phyloP scores from a whole-genome alignment of 2,888 invertebrate species.

The Belgica antarctica region DNA sequence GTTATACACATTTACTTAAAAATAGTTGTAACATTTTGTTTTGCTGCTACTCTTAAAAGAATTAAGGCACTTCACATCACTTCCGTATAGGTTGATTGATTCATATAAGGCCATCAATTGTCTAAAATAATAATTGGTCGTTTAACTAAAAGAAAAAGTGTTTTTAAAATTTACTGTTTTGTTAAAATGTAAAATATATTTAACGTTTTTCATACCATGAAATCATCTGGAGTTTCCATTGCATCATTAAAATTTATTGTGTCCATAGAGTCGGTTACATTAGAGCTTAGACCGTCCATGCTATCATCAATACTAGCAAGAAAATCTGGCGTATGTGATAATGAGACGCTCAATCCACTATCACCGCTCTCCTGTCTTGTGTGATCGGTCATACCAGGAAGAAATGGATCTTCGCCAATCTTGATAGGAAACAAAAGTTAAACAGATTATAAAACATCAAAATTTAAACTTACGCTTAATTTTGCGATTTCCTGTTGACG shows the following conservation, averaged over 20 bases:
- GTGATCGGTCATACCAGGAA: constrained; percentile 80
- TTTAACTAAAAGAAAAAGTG: constrained; percentile 35
- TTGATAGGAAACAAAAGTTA: constrained; percentile 33
- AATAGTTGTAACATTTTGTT: too few species aligned
- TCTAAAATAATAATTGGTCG: constrained; percentile 22
- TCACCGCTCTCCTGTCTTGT: constrained; percentile 93
- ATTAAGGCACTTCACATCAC: constrained; percentile 40
- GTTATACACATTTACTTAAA: too few species aligned
- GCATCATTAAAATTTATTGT: constrained; percentile 40
- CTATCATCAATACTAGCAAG: constrained; percentile 86
- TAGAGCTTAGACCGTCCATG: constrained; percentile 75
- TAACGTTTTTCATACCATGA: constrained; percentile 29
- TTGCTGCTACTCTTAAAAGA: too few species aligned
- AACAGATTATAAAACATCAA: constrained; percentile 31
- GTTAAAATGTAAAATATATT: not conserved
- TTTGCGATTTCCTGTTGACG: constrained; percentile 77
- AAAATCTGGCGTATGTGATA: constrained; percentile 91
- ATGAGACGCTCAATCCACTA: constrained; percentile 88
- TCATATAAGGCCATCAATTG: constrained; percentile 36
- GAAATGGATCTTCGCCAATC: constrained; percentile 65
- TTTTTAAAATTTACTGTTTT: not conserved
- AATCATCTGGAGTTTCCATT: constrained; percentile 43
- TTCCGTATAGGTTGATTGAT: constrained; percentile 19
- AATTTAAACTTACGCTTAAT: constrained; percentile 36
- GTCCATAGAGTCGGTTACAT: constrained; percentile 37